phyloP scores from a whole-genome alignment of 2,113 vertebrate genomes.

The Antennarius striatus region DNA sequence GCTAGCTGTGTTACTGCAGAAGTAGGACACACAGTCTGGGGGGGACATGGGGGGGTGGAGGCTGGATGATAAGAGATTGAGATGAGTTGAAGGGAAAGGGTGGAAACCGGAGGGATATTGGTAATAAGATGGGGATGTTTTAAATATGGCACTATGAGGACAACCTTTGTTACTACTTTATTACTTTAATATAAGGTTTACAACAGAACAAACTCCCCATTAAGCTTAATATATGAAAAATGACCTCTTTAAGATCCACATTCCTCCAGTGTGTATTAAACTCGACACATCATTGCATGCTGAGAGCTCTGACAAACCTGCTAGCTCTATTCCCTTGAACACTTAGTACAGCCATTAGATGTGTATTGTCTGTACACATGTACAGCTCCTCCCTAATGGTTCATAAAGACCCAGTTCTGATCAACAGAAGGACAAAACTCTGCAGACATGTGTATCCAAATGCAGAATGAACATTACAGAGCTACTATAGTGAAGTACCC shows the following conservation, averaged over 20 bases:
- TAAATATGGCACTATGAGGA: slow-evolving; percentile 18
- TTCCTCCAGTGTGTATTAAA: slow-evolving; percentile 14
- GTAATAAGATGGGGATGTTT: background rate
- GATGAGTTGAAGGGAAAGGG: too few relatives aligned
- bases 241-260: slow-evolving; percentile 1
- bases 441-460: slow-evolving; percentile 15
- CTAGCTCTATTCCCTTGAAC: slow-evolving; percentile 40
- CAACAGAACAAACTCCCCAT: slow-evolving; percentile 8
- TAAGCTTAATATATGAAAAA: slow-evolving; percentile 36
- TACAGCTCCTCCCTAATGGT: slow-evolving; percentile 44
- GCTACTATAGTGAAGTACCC: slow-evolving; percentile 23
- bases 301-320: slow-evolving; percentile 32
- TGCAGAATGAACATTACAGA: slow-evolving; percentile 1
- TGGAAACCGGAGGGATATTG: too few relatives aligned
- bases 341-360: slow-evolving; percentile 35
- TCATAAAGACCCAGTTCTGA: slow-evolving; percentile 62
- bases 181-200: too few relatives aligned
- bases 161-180: slow-evolving; percentile 27
- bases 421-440: slow-evolving; percentile 61
- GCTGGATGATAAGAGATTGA: background rate
- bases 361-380: slow-evolving; percentile 8
- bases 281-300: slow-evolving; percentile 22
- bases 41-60: background rate
- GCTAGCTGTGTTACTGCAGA: slow-evolving; percentile 29
- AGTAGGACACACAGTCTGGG: slow-evolving; percentile 61